A percentile compares a stretch with the other conserved stretches of the same genome.
Evolutionary conservation across 1,140 invertebrate genomes (phyloP).

Genomic region (Hestina assimilis): DNA sequence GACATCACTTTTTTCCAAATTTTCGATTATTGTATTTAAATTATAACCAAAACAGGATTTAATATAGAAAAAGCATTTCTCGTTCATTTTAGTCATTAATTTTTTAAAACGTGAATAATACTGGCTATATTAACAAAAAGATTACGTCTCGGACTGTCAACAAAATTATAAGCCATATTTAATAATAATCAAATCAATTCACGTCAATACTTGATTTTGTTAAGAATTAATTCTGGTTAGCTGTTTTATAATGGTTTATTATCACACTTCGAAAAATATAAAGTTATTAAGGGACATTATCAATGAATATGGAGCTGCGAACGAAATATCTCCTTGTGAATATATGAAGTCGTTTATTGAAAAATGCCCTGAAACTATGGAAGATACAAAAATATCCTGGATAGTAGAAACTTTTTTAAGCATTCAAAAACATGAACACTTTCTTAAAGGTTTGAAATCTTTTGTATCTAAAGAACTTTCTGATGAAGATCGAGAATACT

Average conservation of each 20-base stretch:
- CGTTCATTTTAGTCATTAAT: no score
- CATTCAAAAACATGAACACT: slow-evolving; percentile 50
- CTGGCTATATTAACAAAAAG: background rate
- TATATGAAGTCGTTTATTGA: slow-evolving; percentile 63
- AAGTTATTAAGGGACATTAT: slow-evolving; percentile 57
- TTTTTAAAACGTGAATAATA: background rate
- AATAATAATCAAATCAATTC: slow-evolving; percentile 20
- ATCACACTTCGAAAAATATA: slow-evolving; percentile 59
- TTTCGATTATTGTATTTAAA: no score
- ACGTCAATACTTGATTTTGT: slow-evolving; percentile 41
- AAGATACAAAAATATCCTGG: slow-evolving; percentile 60
- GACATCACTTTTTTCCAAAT: no score
- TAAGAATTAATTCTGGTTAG: slow-evolving; percentile 20
- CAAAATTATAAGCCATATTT: slow-evolving; percentile 43
- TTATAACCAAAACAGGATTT: no score
- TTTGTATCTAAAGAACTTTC: slow-evolving; percentile 45
- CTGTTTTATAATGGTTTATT: slow-evolving; percentile 58
- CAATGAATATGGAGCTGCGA: slow-evolving; percentile 39
- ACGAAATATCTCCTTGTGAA: slow-evolving; percentile 52
- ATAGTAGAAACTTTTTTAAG: slow-evolving; percentile 60
- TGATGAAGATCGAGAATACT: slow-evolving; percentile 57
- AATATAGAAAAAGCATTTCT: no score
- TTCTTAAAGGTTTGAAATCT: slow-evolving; percentile 44
- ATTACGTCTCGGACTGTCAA: slow-evolving; percentile 18
- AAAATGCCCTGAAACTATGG: slow-evolving; percentile 47